A percentile compares a stretch with the other conserved stretches of the same genome.
These are phyloP conservation scores for Diadromus collaris DNA, from an alignment of 2,888 invertebrate species.

Conservation along the genomic window DNA sequence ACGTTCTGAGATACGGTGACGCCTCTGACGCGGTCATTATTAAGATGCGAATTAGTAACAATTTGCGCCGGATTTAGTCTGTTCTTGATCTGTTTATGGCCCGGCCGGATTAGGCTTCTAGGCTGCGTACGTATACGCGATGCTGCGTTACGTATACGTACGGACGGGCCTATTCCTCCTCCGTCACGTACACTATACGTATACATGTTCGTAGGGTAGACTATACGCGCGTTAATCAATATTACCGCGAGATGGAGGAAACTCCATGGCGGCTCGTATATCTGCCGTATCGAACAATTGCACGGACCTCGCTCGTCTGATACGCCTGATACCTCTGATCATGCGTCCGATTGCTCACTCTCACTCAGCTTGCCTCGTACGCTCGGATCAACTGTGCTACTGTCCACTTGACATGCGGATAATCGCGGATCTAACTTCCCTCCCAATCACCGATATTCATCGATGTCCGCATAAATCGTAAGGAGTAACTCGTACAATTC, in stretches of 20 bases:
- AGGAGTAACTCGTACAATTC: not conserved
- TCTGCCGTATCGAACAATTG: slow-evolving; percentile 62
- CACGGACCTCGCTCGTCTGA: slow-evolving; percentile 57
- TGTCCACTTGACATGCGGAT: slow-evolving; percentile 32
- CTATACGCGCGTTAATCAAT: slow-evolving; percentile 77
- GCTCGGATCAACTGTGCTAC: slow-evolving; percentile 43
- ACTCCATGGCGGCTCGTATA: slow-evolving; percentile 47
- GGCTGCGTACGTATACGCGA: slow-evolving; percentile 69
- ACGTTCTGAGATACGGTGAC: slow-evolving; percentile 80
- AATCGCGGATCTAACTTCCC: slow-evolving; percentile 37
- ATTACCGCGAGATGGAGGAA: slow-evolving; percentile 71
- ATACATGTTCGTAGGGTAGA: slow-evolving; percentile 27
- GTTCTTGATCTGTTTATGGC: slow-evolving; percentile 80
- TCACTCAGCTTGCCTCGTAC: slow-evolving; percentile 50
- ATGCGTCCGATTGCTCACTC: slow-evolving; percentile 59
- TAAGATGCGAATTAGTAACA: slow-evolving; percentile 81
- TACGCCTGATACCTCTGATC: slow-evolving; percentile 62
- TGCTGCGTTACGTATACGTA: slow-evolving; percentile 75
- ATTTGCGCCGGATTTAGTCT: slow-evolving; percentile 79
- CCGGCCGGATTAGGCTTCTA: slow-evolving; percentile 77
- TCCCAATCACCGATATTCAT: not conserved
- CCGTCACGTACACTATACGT: slow-evolving; percentile 23
- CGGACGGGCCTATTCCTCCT: slow-evolving; percentile 52
- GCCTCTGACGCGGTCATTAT: slow-evolving; percentile 80
- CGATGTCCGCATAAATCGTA: no score